Base-by-base conservation (phyloP, 30 jellyfish, hydroid and myxozoan genomes). In the Sanderia malayensis region DNA sequence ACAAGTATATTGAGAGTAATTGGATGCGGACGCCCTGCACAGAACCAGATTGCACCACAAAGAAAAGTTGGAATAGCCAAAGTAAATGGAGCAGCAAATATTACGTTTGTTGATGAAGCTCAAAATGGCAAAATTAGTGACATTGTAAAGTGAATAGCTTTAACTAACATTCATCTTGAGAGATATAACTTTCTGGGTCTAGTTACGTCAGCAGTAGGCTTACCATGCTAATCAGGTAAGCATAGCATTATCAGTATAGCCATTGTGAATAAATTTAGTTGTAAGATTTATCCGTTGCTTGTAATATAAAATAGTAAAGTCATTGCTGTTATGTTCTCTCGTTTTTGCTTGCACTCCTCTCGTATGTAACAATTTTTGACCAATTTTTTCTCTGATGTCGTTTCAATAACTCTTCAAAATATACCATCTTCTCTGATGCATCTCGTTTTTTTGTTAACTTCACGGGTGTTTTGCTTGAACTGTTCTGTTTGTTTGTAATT, bases 71-170 rank as follows among this genome's bases (percentile, higher is more conserved):
- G 55, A 22, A 44, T 28, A 64, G 52, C 52, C 24, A 37, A 58
- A 32, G 88, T 61, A 76, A 76, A 76, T 34, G 80, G 88, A 11
- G 64, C 24, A 2, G 27, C 64, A 31, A 45, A 28, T n/a, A 61
- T 76, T 13, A 63, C 88, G 22, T 47, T 76, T 80, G 80, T 76
- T 6, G 74, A 47, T 32, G 80, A 76, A 32, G 34, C 46, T 31
- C 71, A 53, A 3, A 37, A 22, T 17, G 72, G 72, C 24, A 30
- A 46, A 34, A 37, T 55, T 46, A 18, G 13, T 9, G n/a, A 71
- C 2, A 46, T 57, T 29, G 28, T 4, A 19, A 22, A 69, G 20
- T 9, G n/a, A n/a, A n/a, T n/a, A n/a, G n/a, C n/a, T n/a, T n/a
- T n/a, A n/a, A n/a, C n/a, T n/a, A n/a, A n/a, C n/a, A n/a, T n/a